Conservation (phyloP, 2,797 vertebrate species). For the Sciurus vulgaris region DNA sequence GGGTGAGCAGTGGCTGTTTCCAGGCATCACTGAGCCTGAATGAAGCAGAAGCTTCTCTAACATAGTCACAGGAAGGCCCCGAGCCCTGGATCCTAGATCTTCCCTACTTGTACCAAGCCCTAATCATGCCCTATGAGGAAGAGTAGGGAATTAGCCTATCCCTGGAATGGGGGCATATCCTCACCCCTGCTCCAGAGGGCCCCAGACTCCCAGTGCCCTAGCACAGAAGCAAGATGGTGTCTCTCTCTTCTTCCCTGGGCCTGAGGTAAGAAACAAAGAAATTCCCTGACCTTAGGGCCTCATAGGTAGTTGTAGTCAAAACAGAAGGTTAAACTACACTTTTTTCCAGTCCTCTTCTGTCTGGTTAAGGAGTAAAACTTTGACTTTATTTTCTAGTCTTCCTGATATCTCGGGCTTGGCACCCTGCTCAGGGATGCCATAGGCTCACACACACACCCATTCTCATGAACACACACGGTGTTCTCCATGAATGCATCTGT, state of each 20-base stretch:
- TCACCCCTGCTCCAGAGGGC: background rate
- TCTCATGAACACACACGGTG: background rate
- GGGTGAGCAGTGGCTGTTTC: background rate
- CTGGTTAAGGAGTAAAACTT: background rate
- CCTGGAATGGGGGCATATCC: background rate
- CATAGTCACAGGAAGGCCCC: background rate
- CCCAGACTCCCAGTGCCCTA: background rate
- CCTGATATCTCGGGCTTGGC: conserved; percentile 33
- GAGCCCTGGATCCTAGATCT: background rate
- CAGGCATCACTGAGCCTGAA: background rate
- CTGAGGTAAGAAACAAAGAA: conserved; percentile 18
- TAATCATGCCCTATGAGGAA: background rate
- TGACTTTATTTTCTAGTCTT: conserved; percentile 46
- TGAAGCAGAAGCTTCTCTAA: background rate
- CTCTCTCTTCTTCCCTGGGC: background rate
- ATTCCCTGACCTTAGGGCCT: background rate
- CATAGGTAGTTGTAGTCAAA: background rate
- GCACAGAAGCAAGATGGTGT: background rate
- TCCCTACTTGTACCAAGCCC: background rate
- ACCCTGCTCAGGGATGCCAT: background rate
- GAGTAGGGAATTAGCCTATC: background rate
- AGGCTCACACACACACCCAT: background rate
- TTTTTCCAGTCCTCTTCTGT: background rate
- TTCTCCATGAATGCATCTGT: background rate
- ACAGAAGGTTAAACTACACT: background rate